These are phyloP conservation scores for Diogma glabrata DNA, from an alignment of 2,888 invertebrate genomes.

Conservation along the genomic window DNA sequence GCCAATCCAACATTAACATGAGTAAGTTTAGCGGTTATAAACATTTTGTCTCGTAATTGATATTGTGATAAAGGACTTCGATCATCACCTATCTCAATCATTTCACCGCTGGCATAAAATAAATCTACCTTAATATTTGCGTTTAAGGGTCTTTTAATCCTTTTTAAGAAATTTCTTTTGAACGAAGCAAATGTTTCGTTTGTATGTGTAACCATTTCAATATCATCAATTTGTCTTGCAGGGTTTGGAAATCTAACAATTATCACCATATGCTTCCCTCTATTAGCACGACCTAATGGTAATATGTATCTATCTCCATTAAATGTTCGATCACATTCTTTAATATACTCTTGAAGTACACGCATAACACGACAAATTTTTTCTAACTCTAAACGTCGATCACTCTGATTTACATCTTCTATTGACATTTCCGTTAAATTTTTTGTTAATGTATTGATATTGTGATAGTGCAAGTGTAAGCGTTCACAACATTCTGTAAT, in stretches of 20 bases:
- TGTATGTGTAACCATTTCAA: slow-evolving; percentile 85
- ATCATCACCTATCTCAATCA: slow-evolving; percentile 77
- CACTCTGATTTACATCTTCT: slow-evolving; percentile 24
- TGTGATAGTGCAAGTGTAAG: slow-evolving; percentile 75
- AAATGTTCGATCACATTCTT: slow-evolving; percentile 85
- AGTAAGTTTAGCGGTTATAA: slow-evolving; percentile 67
- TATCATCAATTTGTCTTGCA: slow-evolving; percentile 78
- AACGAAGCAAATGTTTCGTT: slow-evolving; percentile 87
- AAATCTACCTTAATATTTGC: slow-evolving; percentile 79
- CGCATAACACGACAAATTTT: slow-evolving; percentile 89
- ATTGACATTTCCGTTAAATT: slow-evolving; percentile 19
- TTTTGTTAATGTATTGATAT: slow-evolving; percentile 45
- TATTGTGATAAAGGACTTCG: slow-evolving; percentile 76
- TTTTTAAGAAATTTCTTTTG: slow-evolving; percentile 58
- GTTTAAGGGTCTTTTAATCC: slow-evolving; percentile 41
- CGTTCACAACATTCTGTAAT: slow-evolving; percentile 87
- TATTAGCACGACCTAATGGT: slow-evolving; percentile 73
- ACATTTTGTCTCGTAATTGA: slow-evolving; percentile 79
- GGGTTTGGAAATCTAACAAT: slow-evolving; percentile 80
- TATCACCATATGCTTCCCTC: slow-evolving; percentile 80
- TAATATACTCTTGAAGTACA: slow-evolving; percentile 89
- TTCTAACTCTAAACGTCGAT: slow-evolving; percentile 48
- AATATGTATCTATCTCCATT: slow-evolving; percentile 79
- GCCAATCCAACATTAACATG: slow-evolving; percentile 59
- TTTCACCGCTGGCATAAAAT: slow-evolving; percentile 72